Percentiles rank a stretch among this genome's conserved stretches.
phyloP scores from a whole-genome alignment of 2,113 vertebrate genomes.

The Mastomys natalensis region DNA sequence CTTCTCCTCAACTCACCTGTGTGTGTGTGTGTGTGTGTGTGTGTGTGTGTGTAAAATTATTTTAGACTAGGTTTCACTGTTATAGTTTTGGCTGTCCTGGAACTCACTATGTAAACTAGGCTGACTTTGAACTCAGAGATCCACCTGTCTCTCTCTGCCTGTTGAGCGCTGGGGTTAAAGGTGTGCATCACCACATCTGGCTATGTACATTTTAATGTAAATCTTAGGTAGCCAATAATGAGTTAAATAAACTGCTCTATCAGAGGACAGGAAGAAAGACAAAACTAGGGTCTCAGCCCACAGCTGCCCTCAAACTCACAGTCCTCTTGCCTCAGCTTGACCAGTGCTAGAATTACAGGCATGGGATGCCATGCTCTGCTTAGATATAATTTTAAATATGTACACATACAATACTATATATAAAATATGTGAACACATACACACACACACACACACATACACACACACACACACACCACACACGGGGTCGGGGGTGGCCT shows the following conservation, averaged over 20 bases:
- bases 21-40: background rate
- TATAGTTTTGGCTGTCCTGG: background rate
- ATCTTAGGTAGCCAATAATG: background rate
- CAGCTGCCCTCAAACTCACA: background rate
- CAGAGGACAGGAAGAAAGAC: conserved; percentile 15
- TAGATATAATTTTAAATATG: background rate
- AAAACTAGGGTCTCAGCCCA: background rate
- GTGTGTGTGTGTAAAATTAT: background rate
- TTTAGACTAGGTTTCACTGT: background rate
- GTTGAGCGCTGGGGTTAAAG: background rate
- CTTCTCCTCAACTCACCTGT: background rate
- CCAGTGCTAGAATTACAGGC: background rate
- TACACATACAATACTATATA: background rate
- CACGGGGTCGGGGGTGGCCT: background rate
- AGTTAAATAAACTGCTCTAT: background rate
- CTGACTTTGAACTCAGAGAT: background rate
- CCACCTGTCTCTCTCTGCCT: background rate
- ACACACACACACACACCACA: no score
- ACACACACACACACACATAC: no score
- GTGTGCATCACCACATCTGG: no score
- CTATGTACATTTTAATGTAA: background rate
- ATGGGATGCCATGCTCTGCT: background rate
- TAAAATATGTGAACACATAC: no score
- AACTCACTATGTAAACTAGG: background rate
- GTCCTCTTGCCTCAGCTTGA: background rate